phyloP scores from a whole-genome alignment of 2,797 vertebrate species.

The Leuciscus waleckii region DNA sequence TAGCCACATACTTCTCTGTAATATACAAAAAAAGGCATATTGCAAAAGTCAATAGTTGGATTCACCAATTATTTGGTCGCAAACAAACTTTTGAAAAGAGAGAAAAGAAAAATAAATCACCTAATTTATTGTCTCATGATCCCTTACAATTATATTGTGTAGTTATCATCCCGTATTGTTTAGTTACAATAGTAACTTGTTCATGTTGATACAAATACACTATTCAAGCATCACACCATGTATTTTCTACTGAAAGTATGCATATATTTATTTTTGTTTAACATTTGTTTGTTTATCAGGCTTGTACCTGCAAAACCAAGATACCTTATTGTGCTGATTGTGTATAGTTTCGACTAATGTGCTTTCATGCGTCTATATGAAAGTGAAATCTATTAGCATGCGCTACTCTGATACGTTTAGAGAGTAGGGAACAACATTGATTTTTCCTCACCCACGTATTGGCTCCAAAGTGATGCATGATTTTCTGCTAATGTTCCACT shows the following conservation, averaged over 20 bases:
- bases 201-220: background rate
- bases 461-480: background rate
- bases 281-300: background rate
- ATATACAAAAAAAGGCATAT: no score
- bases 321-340: background rate
- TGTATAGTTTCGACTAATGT: background rate
- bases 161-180: background rate
- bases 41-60: background rate
- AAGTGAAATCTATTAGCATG: conserved; percentile 16
- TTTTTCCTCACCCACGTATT: conserved; percentile 19
- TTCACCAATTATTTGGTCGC: background rate
- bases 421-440: conserved; percentile 16
- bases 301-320: background rate
- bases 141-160: background rate
- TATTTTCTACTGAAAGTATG: background rate
- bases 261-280: background rate
- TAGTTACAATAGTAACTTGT: background rate
- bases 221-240: background rate
- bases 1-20: background rate
- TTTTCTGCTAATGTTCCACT: conserved; percentile 25
- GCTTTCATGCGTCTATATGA: background rate
- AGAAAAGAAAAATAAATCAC: background rate
- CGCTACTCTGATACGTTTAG: conserved; percentile 10
- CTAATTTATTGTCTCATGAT: background rate
- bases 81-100: background rate